Evolutionary conservation across 1,140 invertebrate genomes (phyloP), one percentile per base, ranked within the genome.

Genomic region (Proales similis): DNA sequence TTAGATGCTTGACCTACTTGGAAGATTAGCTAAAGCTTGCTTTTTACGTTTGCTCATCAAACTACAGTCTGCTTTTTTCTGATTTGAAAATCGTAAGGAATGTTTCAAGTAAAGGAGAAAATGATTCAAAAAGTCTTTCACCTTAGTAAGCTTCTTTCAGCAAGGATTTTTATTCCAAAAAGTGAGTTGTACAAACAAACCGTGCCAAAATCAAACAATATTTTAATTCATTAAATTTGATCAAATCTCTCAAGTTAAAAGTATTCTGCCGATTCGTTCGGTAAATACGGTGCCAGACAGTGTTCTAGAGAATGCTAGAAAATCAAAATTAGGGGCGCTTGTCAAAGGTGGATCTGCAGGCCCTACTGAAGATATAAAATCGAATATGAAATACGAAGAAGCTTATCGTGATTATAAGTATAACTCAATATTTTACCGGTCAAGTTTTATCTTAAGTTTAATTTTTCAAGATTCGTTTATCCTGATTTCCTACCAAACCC

Each of bases 401-500:
- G 36, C 51, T 42, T 36, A 57, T 2, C 26, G 51, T 17, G 51
- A 57, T 26, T 57, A 57, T 19, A 57, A 57, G 51, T 57, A 53
- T 11, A 4, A 14, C n/a, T 3, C 14, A 24, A 33, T 36, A n/a
- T 14, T 36, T 1, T n/a, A 51, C 14, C 6, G 30, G 20, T 36
- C 33, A 49, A 27, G 20, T 29, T 48, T 9, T 17, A 22, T 24
- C 7, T 29, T 26, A 29, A 30, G 33, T 30, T 30, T 17, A 33
- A 32, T 39, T 17, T 39, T 39, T 14, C 24, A 26, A 81, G 90
- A 69, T 84, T 84, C 73, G 77, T 85, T 29, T 96, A 92, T 77
- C 90, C 89, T 4, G 93, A 98, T 78, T 96, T 97, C 79, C 73
- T 97, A 43, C 91, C 91, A 2, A 84, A 88, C 74, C 87, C 88